These are phyloP conservation scores for Tethya wilhelma DNA, from an alignment of 37 sponge, comb jelly and placozoan genomes.

Conservation along the genomic window DNA sequence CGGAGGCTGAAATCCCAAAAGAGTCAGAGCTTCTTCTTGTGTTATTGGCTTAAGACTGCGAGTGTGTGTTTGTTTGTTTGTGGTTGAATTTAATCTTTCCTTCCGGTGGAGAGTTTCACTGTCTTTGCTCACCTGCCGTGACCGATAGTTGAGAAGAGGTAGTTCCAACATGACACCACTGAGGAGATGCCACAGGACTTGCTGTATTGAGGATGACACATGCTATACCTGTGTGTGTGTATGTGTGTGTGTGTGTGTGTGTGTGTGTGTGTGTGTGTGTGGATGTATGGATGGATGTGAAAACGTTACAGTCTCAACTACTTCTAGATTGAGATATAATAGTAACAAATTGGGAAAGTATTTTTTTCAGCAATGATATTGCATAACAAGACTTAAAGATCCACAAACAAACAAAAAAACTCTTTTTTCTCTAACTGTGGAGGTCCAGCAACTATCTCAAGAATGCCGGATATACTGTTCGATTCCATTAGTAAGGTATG, in stretches of 20 bases:
- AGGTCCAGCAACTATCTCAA: too few relatives aligned
- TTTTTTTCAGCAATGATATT: too few relatives aligned
- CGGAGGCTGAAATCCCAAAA: conserved; percentile 80
- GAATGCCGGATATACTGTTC: too few relatives aligned
- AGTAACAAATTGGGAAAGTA: too few relatives aligned
- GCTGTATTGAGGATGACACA: conserved; percentile 86
- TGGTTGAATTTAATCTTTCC: neutral
- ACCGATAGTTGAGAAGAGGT: conserved; percentile 77
- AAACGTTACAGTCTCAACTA: neutral
- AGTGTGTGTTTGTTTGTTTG: too few relatives aligned
- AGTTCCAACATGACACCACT: conserved; percentile 89
- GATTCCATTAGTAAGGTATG: too few relatives aligned
- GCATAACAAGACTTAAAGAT: too few relatives aligned
- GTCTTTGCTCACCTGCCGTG: conserved; percentile 57
- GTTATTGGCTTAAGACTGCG: conserved; percentile 66
- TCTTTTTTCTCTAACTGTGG: too few relatives aligned
- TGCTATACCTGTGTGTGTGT: conserved; percentile 68
- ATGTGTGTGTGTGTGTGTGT: neutral
- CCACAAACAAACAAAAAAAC: too few relatives aligned
- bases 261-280: neutral
- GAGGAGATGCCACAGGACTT: conserved; percentile 86
- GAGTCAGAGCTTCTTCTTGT: conserved; percentile 74
- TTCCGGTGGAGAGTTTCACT: neutral
- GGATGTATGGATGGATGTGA: neutral
- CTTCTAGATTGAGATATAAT: too few relatives aligned